Base-by-base conservation (phyloP, 2,797 vertebrate genomes). In the Uromys caudimaculatus region DNA sequence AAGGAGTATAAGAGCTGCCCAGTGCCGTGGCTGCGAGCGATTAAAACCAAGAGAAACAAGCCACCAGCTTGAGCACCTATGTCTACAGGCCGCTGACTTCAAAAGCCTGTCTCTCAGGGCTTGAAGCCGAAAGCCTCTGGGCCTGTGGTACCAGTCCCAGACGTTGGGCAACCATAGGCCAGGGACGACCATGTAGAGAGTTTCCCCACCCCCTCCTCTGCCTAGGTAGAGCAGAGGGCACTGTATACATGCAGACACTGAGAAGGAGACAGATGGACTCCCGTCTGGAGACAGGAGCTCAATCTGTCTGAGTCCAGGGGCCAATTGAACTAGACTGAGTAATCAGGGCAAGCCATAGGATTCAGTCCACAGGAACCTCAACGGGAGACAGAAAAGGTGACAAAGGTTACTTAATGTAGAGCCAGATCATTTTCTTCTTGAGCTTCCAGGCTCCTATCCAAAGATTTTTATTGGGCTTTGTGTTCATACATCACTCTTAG, bases 391-490 rank as follows among this genome's bases (percentile, higher is more conserved):
- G 81, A 67, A 69, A 87, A 83, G 12, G 71, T 11, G 32, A 41
- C 5, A 67, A 52, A n/a, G 27, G 4, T 35, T 60, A 62, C n/a
- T 19, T 52, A 50, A 41, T 7, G 11, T n/a, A 12, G 24, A 93
- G 1, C 73, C 62, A 54, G 35, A 17, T 0, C 7, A 3, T 54
- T 83, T 91, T 71, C 94, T 94, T 71, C 58, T 71, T 78, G 47
- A 91, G 58, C 29, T 56, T 93, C 21, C 38, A 77, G 44, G 50
- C 3, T 95, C 64, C 73, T 90, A 83, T 94, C 35, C 47, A 84
- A 60, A 88, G 44, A 67, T 56, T 86, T 96, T 96, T 93, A 97
- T 95, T 97, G 62, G 52, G 54, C 38, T 50, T 92, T 92, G 92
- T 35, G 32, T 62, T 64, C 83, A 38, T 35, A 41, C 44, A 94